Evolutionary conservation across 2,113 vertebrate species (phyloP).

Genomic region (Spea multiplicata): DNA sequence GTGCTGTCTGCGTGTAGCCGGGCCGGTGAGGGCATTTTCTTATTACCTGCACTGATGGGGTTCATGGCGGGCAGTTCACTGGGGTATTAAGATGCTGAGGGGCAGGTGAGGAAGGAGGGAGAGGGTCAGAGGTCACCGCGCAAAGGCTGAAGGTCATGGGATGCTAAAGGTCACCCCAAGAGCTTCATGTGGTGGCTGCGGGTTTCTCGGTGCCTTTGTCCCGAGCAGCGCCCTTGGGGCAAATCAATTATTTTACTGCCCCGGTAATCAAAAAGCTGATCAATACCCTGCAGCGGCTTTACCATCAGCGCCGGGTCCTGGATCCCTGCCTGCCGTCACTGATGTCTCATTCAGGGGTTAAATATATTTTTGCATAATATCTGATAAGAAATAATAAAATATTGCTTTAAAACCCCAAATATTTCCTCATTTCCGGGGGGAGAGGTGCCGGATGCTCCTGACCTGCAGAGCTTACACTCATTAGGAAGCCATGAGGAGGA

Average conservation of each 20-base stretch:
- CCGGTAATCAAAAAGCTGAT: neutral
- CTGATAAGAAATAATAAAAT: too few species aligned
- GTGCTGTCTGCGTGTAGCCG: slow-evolving; percentile 21
- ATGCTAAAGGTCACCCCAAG: slow-evolving; percentile 18
- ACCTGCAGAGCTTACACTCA: too few species aligned
- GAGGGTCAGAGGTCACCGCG: neutral
- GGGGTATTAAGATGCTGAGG: too few species aligned
- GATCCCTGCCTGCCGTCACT: neutral
- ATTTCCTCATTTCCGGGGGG: too few species aligned
- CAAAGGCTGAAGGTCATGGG: slow-evolving; percentile 5
- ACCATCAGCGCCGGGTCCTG: too few species aligned
- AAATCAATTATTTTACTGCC: neutral
- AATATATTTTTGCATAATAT: too few species aligned
- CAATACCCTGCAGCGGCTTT: too few species aligned
- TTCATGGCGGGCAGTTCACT: neutral
- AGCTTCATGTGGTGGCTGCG: neutral
- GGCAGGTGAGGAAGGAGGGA: too few species aligned
- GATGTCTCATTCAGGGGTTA: neutral
- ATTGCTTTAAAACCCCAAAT: too few species aligned
- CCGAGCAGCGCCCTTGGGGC: neutral
- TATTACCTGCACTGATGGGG: neutral
- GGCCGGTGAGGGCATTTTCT: slow-evolving; percentile 12
- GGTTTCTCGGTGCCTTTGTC: neutral
- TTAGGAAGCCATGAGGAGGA: too few species aligned
- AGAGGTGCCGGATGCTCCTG: too few species aligned